Evolutionary conservation across 2,113 vertebrate genomes (phyloP).

Genomic region (Procavia capensis): DNA sequence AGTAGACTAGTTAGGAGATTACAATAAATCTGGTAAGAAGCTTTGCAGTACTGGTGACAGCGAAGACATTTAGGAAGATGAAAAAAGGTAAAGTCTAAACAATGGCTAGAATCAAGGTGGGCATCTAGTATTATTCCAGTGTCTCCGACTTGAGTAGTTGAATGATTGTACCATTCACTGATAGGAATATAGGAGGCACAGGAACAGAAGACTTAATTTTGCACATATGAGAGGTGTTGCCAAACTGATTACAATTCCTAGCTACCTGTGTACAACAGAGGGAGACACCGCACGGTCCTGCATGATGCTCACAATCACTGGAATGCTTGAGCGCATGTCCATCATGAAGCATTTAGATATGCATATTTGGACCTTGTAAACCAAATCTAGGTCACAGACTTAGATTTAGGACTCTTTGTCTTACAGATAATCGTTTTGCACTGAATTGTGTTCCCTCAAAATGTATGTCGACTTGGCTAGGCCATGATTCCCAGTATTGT

Average conservation of each 20-base stretch:
- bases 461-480: too few relatives aligned
- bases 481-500: too few relatives aligned
- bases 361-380: neutral
- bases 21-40: neutral
- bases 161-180: neutral
- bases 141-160: neutral
- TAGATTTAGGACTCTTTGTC: neutral
- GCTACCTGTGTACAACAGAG: too few relatives aligned
- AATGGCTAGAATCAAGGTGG: neutral
- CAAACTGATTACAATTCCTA: too few relatives aligned
- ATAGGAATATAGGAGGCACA: neutral
- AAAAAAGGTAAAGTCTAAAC: neutral
- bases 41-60: neutral
- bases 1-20: neutral
- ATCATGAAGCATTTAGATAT: neutral
- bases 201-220: neutral
- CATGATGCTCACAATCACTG: too few relatives aligned
- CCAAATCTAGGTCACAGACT: neutral
- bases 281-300: too few relatives aligned
- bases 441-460: too few relatives aligned
- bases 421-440: neutral
- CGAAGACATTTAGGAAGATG: neutral
- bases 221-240: neutral
- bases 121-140: neutral
- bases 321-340: too few relatives aligned